These are phyloP conservation scores for Lasius fuliginosus DNA, from an alignment of 2,888 invertebrate species.

Conservation along the genomic window DNA sequence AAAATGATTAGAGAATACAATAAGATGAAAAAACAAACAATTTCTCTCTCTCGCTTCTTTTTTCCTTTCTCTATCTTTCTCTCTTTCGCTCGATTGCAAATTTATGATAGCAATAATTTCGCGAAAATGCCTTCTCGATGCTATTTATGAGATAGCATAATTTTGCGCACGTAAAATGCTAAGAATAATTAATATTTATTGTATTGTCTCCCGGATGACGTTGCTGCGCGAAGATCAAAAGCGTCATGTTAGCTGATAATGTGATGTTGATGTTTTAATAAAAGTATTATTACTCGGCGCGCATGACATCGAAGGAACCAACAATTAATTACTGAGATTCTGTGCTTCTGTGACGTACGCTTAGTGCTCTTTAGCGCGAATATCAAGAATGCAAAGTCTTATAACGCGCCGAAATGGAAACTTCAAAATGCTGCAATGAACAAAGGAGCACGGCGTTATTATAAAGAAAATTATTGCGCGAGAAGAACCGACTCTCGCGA, in stretches of 20 bases:
- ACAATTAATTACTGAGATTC: conserved; percentile 47
- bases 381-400: conserved; percentile 22
- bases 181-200: conserved; percentile 32
- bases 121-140: neutral
- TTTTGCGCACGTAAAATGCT: neutral
- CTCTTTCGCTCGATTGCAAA: conserved; percentile 13
- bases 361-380: conserved; percentile 10
- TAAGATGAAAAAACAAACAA: neutral
- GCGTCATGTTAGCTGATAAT: neutral
- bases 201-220: neutral
- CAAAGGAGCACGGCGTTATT: neutral
- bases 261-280: conserved; percentile 42
- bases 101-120: neutral
- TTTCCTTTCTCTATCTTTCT: neutral
- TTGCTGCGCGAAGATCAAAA: conserved; percentile 39
- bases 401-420: conserved; percentile 5
- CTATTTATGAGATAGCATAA: neutral
- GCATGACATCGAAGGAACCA: neutral
- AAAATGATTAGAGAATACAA: neutral
- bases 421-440: neutral
- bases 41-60: neutral
- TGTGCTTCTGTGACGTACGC: conserved; percentile 9
- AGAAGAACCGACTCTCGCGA: neutral
- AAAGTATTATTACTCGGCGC: conserved; percentile 36
- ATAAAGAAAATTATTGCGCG: neutral